Evolutionary conservation across 2,888 invertebrate genomes (phyloP).

Genomic region (Tridacna gigas): DNA sequence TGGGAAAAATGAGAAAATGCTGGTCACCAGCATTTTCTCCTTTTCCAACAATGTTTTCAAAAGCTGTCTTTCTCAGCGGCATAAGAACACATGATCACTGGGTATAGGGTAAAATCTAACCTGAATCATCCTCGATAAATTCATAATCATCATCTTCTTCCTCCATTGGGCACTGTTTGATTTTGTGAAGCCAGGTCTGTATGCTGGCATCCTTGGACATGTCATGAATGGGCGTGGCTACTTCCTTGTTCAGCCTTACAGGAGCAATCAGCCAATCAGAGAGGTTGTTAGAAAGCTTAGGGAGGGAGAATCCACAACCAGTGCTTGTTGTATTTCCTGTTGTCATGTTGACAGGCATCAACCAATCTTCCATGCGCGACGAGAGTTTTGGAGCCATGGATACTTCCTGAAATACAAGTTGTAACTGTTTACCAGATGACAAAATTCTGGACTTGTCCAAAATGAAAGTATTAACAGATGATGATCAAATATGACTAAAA

Average conservation of each 20-base stretch:
- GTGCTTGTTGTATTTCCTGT: slow-evolving; percentile 45
- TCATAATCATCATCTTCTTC: slow-evolving; percentile 82
- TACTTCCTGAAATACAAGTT: neutral
- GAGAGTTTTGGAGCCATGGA: slow-evolving; percentile 72
- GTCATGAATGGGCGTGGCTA: slow-evolving; percentile 32
- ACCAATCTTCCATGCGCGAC: slow-evolving; percentile 76
- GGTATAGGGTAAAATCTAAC: slow-evolving; percentile 12
- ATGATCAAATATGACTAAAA: too few species aligned
- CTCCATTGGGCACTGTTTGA: slow-evolving; percentile 77
- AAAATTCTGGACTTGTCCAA: too few species aligned
- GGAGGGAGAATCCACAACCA: slow-evolving; percentile 61
- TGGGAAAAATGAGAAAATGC: too few species aligned
- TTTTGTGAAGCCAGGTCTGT: slow-evolving; percentile 81
- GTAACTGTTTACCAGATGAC: too few species aligned
- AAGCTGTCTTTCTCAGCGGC: too few species aligned
- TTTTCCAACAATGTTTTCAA: too few species aligned
- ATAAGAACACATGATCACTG: too few species aligned
- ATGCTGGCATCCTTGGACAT: slow-evolving; percentile 74
- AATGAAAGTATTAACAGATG: too few species aligned
- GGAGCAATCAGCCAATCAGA: slow-evolving; percentile 66
- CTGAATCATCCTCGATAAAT: slow-evolving; percentile 73
- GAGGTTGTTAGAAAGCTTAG: slow-evolving; percentile 59
- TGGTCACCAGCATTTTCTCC: too few species aligned
- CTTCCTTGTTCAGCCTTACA: slow-evolving; percentile 29
- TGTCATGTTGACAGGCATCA: slow-evolving; percentile 65